Evolutionary conservation across 2,888 invertebrate species (phyloP).

Genomic region (Lithosia quadra): DNA sequence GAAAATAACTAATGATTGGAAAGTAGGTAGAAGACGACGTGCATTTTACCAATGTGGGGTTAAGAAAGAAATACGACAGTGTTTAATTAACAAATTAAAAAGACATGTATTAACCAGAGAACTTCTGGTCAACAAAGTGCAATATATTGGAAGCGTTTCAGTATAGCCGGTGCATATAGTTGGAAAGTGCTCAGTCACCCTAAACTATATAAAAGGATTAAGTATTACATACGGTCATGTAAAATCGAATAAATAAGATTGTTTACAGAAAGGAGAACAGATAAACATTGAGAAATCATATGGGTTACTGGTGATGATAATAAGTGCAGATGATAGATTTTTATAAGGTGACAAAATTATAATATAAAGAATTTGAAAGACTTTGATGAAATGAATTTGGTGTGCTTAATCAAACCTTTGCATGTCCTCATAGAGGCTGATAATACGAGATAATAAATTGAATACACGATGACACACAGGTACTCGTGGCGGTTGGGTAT

Average conservation of each 20-base stretch:
- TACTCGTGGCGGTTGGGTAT: conserved; percentile 82
- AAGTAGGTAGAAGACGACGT: conserved; percentile 57
- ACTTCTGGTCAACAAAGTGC: conserved; percentile 55
- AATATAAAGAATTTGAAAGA: conserved; percentile 56
- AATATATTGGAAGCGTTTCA: conserved; percentile 56
- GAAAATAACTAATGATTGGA: conserved; percentile 47
- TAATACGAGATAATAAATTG: conserved; percentile 74
- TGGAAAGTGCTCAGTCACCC: conserved; percentile 62
- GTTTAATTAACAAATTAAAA: conserved; percentile 42
- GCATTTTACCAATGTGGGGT: conserved; percentile 53
- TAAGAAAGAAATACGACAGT: conserved; percentile 40
- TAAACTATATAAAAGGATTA: conserved; percentile 58
- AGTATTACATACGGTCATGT: conserved; percentile 70
- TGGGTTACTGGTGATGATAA: conserved; percentile 67
- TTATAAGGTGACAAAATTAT: conserved; percentile 55
- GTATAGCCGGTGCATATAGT: conserved; percentile 65
- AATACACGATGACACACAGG: conserved; percentile 79
- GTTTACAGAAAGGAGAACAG: conserved; percentile 58
- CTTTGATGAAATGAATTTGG: conserved; percentile 62
- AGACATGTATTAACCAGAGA: conserved; percentile 42
- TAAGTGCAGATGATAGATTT: conserved; percentile 64
- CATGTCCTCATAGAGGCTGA: conserved; percentile 74
- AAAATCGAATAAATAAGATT: conserved; percentile 38
- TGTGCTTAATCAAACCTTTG: conserved; percentile 82
- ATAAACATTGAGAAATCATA: conserved; percentile 64